Conservation (phyloP, 2,888 invertebrate genomes). For the Drosophila limbata region DNA sequence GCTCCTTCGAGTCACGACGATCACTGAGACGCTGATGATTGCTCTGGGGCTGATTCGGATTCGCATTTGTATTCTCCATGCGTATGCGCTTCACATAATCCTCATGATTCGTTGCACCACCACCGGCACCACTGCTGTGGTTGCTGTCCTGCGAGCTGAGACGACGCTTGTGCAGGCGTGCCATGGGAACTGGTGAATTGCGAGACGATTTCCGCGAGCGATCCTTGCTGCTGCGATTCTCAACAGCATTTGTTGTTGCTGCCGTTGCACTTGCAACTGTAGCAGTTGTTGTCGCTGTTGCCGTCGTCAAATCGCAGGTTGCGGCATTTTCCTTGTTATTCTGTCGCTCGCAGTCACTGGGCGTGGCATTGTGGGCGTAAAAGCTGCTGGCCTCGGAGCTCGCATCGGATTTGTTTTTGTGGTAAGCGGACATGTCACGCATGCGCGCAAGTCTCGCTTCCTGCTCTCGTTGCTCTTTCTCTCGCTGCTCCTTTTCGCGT, state of each 20-base stretch:
- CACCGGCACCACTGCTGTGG: slow-evolving; percentile 51
- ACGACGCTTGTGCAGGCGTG: slow-evolving; percentile 88
- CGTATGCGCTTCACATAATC: slow-evolving; percentile 83
- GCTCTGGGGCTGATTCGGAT: slow-evolving; percentile 37
- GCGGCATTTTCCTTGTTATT: slow-evolving; percentile 81
- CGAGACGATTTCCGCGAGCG: slow-evolving; percentile 81
- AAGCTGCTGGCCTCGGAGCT: slow-evolving; percentile 66
- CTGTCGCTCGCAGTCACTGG: slow-evolving; percentile 60
- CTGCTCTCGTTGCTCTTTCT: slow-evolving; percentile 73
- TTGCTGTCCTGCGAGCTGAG: slow-evolving; percentile 91
- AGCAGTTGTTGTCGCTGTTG: slow-evolving; percentile 3
- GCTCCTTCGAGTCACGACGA: slow-evolving; percentile 75
- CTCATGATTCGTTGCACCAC: slow-evolving; percentile 71
- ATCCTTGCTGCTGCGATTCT: slow-evolving; percentile 59
- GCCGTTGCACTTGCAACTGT: background rate
- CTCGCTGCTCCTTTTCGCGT: slow-evolving; percentile 65
- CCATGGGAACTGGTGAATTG: slow-evolving; percentile 77
- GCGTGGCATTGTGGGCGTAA: slow-evolving; percentile 53
- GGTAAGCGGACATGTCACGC: slow-evolving; percentile 73
- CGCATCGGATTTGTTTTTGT: slow-evolving; percentile 68
- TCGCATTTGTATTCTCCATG: slow-evolving; percentile 66
- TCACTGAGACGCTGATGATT: slow-evolving; percentile 68
- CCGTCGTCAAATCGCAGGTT: slow-evolving; percentile 18
- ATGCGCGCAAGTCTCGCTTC: slow-evolving; percentile 67
- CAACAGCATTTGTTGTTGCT: slow-evolving; percentile 6